phyloP scores from a whole-genome alignment of 2,797 vertebrate species.

The Trachurus trachurus region DNA sequence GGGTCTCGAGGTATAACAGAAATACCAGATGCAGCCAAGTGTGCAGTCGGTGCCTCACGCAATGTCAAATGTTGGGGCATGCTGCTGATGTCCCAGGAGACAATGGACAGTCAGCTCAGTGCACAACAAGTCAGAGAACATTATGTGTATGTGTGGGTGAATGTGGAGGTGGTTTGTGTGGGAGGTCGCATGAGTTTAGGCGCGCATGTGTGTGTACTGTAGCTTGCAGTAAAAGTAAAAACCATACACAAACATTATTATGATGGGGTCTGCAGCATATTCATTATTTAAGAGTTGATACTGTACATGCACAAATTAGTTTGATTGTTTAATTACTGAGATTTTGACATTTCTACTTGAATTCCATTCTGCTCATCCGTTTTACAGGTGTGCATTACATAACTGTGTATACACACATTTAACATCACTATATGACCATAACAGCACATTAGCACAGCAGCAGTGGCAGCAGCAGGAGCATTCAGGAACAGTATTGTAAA shows the following conservation, averaged over 20 bases:
- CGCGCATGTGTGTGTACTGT: not conserved
- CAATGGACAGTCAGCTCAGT: conserved; percentile 25
- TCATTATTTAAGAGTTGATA: not conserved
- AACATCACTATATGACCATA: not conserved
- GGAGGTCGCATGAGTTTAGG: not conserved
- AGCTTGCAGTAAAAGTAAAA: not conserved
- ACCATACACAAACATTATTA: not conserved
- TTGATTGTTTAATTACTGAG: not conserved
- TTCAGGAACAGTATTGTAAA: not conserved
- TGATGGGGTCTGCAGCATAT: not conserved
- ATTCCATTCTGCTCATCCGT: not conserved
- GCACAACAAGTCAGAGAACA: conserved; percentile 39
- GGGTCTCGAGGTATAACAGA: conserved; percentile 41
- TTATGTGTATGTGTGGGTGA: conserved; percentile 9
- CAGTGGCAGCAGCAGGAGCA: too few species aligned
- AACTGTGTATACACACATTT: not conserved
- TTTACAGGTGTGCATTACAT: not conserved
- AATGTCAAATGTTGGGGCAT: conserved; percentile 53
- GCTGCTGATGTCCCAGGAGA: conserved; percentile 43
- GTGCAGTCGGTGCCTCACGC: conserved; percentile 60
- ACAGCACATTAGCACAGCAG: not conserved
- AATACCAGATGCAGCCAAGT: conserved; percentile 56
- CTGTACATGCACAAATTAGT: not conserved
- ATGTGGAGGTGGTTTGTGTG: not conserved
- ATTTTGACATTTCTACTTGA: not conserved